phyloP scores from a whole-genome alignment of 1,140 invertebrate species.

The Campoletis sonorensis region DNA sequence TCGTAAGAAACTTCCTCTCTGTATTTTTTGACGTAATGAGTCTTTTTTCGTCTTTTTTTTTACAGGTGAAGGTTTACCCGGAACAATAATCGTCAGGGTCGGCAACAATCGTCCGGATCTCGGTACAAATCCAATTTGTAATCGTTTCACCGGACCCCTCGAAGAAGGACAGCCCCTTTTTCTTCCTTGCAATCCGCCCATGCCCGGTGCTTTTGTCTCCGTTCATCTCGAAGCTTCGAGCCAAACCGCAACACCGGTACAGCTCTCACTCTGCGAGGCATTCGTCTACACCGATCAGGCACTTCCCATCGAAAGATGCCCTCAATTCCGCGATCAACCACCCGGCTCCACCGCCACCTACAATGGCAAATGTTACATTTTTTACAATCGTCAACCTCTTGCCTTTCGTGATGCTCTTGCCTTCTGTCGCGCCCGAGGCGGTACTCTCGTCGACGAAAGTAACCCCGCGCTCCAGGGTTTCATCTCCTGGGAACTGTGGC shows the following conservation, averaged over 20 bases:
- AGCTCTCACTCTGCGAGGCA: slow-evolving; percentile 95
- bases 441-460: slow-evolving; percentile 93
- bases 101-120: slow-evolving; percentile 96
- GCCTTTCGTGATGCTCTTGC: slow-evolving; percentile 88
- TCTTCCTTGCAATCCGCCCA: slow-evolving; percentile 94
- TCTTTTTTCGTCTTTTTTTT: slow-evolving; percentile 52
- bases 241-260: slow-evolving; percentile 77
- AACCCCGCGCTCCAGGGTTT: slow-evolving; percentile 96
- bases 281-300: slow-evolving; percentile 98
- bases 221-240: slow-evolving; percentile 88
- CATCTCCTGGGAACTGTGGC: slow-evolving; percentile 95
- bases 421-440: slow-evolving; percentile 87
- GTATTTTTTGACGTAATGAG: background rate
- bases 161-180: slow-evolving; percentile 95
- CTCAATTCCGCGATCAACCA: slow-evolving; percentile 93
- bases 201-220: slow-evolving; percentile 96
- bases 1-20: too few relatives aligned
- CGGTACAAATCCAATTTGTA: slow-evolving; percentile 94
- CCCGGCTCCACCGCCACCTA: slow-evolving; percentile 95
- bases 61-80: slow-evolving; percentile 82
- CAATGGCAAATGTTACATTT: slow-evolving; percentile 97
- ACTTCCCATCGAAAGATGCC: slow-evolving; percentile 93
- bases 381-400: slow-evolving; percentile 92
- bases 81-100: slow-evolving; percentile 92
- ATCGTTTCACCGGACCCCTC: slow-evolving; percentile 89